Conservation (phyloP, 2,797 vertebrate species). For the Pangasius mekongensis region DNA sequence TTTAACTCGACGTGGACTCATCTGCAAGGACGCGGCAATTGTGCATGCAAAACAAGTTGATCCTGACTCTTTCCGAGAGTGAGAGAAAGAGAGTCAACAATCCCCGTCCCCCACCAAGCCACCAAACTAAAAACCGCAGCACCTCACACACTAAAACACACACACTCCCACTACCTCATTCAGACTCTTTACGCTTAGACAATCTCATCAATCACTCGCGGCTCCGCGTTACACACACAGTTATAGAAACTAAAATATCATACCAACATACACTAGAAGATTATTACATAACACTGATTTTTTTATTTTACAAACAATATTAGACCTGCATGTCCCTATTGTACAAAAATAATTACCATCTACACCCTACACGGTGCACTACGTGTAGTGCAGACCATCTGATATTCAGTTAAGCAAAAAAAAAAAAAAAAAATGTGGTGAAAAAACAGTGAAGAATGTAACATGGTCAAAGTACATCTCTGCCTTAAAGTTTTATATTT, state of each 20-base stretch:
- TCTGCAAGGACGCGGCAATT: neutral
- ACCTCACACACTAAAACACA: neutral
- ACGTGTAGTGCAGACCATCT: neutral
- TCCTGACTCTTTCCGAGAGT: neutral
- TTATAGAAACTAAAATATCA: neutral
- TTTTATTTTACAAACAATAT: neutral
- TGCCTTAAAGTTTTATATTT: neutral
- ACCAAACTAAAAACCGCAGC: conserved; percentile 14
- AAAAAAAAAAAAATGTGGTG: neutral
- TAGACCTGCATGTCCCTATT: neutral
- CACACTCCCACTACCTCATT: conserved; percentile 5
- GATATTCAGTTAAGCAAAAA: neutral
- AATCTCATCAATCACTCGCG: neutral
- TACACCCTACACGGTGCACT: neutral
- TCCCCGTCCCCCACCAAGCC: conserved; percentile 12
- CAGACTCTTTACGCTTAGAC: neutral
- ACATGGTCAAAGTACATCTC: neutral
- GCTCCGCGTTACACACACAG: neutral
- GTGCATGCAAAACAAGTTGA: conserved; percentile 26
- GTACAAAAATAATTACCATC: neutral
- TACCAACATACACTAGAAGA: neutral
- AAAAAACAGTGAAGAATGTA: neutral
- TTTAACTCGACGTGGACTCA: neutral
- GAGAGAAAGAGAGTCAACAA: conserved; percentile 4
- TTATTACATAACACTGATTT: neutral